A percentile compares a stretch with the other conserved stretches of the same genome.
phyloP scores from a whole-genome alignment of 1,140 invertebrate genomes.

The Orius insidiosus region DNA sequence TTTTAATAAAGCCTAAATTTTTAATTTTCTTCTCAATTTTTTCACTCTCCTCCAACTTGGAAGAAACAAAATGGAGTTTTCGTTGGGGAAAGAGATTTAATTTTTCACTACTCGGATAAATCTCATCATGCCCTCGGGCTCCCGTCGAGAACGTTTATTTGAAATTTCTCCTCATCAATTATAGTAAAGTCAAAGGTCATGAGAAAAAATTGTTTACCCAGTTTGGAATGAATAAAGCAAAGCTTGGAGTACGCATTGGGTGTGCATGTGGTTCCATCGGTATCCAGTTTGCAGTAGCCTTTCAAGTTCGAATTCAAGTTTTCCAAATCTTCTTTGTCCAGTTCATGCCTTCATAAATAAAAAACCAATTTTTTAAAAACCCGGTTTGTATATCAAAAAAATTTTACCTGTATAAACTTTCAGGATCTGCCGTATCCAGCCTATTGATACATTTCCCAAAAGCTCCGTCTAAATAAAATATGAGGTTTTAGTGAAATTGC shows the following conservation, averaged over 20 bases:
- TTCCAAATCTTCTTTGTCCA: constrained; percentile 41
- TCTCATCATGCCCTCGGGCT: not conserved
- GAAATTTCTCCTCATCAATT: not conserved
- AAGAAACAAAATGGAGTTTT: not conserved
- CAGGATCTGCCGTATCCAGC: too few species aligned
- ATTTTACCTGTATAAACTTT: too few species aligned
- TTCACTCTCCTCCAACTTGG: too few species aligned
- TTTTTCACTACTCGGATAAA: too few species aligned
- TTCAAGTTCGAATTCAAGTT: constrained; percentile 48
- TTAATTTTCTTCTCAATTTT: too few species aligned
- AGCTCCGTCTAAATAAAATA: too few species aligned
- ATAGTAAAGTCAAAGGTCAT: not conserved
- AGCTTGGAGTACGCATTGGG: constrained; percentile 63
- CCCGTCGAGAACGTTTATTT: too few species aligned
- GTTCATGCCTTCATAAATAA: constrained; percentile 33
- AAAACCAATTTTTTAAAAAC: too few species aligned
- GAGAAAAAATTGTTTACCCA: constrained; percentile 28
- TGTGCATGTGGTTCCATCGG: constrained; percentile 62
- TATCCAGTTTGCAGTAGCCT: constrained; percentile 48
- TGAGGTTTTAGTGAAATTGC: too few species aligned
- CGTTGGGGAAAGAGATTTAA: not conserved
- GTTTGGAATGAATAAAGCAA: constrained; percentile 45
- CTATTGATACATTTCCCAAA: too few species aligned
- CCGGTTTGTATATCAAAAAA: too few species aligned
- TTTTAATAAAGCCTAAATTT: too few species aligned